Base-by-base conservation (phyloP, 2,888 invertebrate genomes). In the Leptarthrus brevirostris region DNA sequence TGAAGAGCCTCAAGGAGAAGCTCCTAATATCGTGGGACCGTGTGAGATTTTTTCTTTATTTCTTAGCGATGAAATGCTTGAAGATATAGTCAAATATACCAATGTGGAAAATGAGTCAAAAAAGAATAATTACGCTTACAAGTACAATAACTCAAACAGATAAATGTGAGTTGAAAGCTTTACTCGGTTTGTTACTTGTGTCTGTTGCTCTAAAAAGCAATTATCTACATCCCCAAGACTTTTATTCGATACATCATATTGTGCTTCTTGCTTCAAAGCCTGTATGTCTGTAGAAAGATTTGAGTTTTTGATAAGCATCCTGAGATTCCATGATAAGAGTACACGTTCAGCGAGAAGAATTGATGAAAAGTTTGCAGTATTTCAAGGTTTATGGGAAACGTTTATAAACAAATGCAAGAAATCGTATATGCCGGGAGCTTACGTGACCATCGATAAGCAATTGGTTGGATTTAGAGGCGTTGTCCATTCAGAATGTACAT, bases 201-300 rank as follows among this genome's bases (percentile, higher is more conserved):
- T 8, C 10, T 40, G 40, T 12, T 3, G 40, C n/a, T 3, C 4
- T 40, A 12, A 74, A 77, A 76, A 77, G 77, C 71, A 77, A 78
- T 72, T 77, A 79, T 56, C 64, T 80, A 22, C 73, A n/a, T n/a
- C 79, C 34, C 74, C 77, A 6, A 78, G 70, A 54, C 78, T 78
- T 69, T 61, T 77, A 44, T 80, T 79, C 75, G 76, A 79, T 74
- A 34, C 40, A 54, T 66, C 76, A 49, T 79, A 72, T 73, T 75
- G 66, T 26, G 77, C 77, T 10, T 77, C 77, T 64, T 77, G 78
- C 61, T 80, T 78, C 61, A 54, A 76, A n/a, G n/a, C 78, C 18
- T 66, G 64, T 4, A 79, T 77, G 78, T 76, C 75, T 36, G 34
- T 74, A 56, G 77, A 78, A 54, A 74, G 77, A 66, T 78, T 77